Evolutionary conservation across 2,797 vertebrate genomes (phyloP).

Genomic region (Esox masquinongy): DNA sequence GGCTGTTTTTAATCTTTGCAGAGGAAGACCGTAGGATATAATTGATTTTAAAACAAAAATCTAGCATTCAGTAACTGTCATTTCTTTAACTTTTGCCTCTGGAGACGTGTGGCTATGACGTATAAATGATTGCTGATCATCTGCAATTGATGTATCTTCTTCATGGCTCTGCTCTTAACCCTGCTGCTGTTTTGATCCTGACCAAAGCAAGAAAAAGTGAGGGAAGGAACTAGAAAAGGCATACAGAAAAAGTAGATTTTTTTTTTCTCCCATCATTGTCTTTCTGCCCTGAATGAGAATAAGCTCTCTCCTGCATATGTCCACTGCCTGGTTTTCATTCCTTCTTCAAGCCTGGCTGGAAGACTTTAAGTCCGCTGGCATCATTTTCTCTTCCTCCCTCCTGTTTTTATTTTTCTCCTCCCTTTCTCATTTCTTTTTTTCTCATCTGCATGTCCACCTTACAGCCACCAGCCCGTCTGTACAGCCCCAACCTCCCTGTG

Average conservation of each 20-base stretch:
- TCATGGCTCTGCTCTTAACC: too few relatives aligned
- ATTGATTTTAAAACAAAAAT: not conserved
- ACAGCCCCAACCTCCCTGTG: not conserved
- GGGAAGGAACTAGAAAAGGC: not conserved
- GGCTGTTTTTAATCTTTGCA: not conserved
- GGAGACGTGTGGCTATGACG: not conserved
- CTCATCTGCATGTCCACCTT: not conserved
- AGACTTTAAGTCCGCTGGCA: not conserved
- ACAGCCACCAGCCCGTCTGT: not conserved
- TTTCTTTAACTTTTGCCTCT: not conserved
- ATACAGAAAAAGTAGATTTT: not conserved
- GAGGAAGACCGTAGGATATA: not conserved
- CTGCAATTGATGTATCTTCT: not conserved
- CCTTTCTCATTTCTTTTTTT: not conserved
- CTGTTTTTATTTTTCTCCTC: not conserved
- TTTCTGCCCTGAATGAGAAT: slow-evolving; percentile 10
- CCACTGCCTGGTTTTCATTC: not conserved
- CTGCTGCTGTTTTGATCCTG: not conserved
- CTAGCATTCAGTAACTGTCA: not conserved
- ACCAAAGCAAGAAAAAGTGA: not conserved
- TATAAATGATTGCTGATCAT: not conserved
- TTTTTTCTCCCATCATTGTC: slow-evolving; percentile 1
- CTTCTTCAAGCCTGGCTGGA: not conserved
- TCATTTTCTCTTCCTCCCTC: not conserved
- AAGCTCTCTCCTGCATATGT: not conserved